Conservation (phyloP, 2,888 invertebrate species). For the Drosophila longiperda region DNA sequence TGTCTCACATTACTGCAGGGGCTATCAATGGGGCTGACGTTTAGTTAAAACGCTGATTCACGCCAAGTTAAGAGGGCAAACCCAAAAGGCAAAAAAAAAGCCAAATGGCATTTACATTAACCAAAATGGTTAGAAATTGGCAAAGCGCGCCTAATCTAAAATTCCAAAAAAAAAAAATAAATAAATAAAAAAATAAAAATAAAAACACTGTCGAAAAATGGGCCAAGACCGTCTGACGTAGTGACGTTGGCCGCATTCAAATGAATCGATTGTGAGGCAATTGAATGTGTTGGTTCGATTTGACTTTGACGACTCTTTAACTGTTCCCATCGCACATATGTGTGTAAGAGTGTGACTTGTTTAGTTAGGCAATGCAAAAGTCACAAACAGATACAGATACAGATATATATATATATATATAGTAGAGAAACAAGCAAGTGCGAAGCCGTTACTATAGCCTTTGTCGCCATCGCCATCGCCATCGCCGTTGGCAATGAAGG, state of each 20-base stretch:
- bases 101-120: constrained; percentile 61
- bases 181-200: background rate
- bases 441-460: constrained; percentile 35
- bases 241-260: constrained; percentile 59
- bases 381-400: constrained; percentile 12
- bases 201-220: constrained; percentile 37
- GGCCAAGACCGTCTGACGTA: constrained; percentile 66
- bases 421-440: background rate
- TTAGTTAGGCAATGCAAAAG: constrained; percentile 52
- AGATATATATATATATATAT: constrained; percentile 6
- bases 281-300: constrained; percentile 53
- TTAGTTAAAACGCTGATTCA: constrained; percentile 62
- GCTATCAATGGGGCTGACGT: constrained; percentile 11
- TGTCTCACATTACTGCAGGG: constrained; percentile 64
- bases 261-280: constrained; percentile 54
- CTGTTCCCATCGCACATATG: constrained; percentile 43
- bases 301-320: constrained; percentile 43
- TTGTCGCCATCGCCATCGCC: constrained; percentile 11
- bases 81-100: constrained; percentile 28
- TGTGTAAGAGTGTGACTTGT: constrained; percentile 30
- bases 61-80: constrained; percentile 30
- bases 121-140: constrained; percentile 61
- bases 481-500: constrained; percentile 50
- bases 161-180: constrained; percentile 13
- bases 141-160: constrained; percentile 60